Conservation (phyloP, 2,888 invertebrate genomes). For the Patella pellucida region DNA sequence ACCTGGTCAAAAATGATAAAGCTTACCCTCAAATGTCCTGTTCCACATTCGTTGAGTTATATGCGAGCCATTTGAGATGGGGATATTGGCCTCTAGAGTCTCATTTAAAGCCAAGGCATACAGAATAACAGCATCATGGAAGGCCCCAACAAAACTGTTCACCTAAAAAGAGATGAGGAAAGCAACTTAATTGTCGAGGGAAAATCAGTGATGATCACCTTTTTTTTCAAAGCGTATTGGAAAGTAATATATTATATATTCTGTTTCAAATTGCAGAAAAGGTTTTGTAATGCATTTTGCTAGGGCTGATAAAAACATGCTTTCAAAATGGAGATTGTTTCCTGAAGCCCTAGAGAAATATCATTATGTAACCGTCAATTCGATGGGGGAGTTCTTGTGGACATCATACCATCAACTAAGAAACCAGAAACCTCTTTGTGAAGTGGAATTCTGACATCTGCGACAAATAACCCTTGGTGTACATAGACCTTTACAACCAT, state of each 20-base stretch:
- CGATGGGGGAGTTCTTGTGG: too few species aligned
- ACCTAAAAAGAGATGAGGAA: slow-evolving; percentile 74
- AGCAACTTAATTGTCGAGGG: background rate
- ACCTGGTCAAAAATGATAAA: too few species aligned
- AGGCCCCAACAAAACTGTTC: slow-evolving; percentile 92
- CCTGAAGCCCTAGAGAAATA: too few species aligned
- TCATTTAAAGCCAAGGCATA: slow-evolving; percentile 93
- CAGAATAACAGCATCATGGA: slow-evolving; percentile 94
- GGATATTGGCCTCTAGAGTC: slow-evolving; percentile 76
- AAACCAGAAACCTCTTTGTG: too few species aligned
- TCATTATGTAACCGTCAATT: too few species aligned
- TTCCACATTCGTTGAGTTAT: slow-evolving; percentile 90
- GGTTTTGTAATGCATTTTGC: too few species aligned
- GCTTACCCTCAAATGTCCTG: slow-evolving; percentile 83
- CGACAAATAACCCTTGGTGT: too few species aligned
- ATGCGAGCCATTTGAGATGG: slow-evolving; percentile 82
- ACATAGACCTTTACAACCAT: too few species aligned
- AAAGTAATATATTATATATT: background rate
- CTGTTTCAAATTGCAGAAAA: background rate
- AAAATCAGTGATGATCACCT: background rate
- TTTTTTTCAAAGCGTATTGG: background rate
- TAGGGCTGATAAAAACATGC: too few species aligned
- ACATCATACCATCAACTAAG: too few species aligned
- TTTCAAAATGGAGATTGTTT: too few species aligned
- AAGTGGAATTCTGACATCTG: too few species aligned